Evolutionary conservation across 2,888 invertebrate species (phyloP).

Genomic region (Apamea epomidion): DNA sequence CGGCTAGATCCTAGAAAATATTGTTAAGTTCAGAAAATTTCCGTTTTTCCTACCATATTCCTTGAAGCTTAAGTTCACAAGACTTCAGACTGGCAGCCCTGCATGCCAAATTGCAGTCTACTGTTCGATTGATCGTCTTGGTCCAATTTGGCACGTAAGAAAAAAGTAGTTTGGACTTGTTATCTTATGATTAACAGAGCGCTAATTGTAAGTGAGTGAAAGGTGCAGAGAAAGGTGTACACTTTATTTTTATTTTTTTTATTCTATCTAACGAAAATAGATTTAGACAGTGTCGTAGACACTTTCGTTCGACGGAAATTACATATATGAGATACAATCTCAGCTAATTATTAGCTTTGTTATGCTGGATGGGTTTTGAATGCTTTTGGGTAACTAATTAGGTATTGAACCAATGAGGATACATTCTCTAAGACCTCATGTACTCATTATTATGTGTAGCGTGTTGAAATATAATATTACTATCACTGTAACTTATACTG

Average conservation of each 20-base stretch:
- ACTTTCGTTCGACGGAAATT: constrained; percentile 67
- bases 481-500: constrained; percentile 13
- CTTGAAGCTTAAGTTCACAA: not conserved
- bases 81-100: constrained; percentile 41
- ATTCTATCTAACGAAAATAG: constrained; percentile 73
- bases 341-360: constrained; percentile 55
- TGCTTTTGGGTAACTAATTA: constrained; percentile 39
- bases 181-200: constrained; percentile 87
- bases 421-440: constrained; percentile 7
- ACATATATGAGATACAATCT: constrained; percentile 45
- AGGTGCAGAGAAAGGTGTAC: constrained; percentile 86
- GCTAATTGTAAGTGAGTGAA: constrained; percentile 86
- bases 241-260: constrained; percentile 70
- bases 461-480: constrained; percentile 15
- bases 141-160: constrained; percentile 74
- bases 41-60: not conserved
- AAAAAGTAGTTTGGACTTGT: constrained; percentile 77
- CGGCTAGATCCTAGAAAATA: not conserved
- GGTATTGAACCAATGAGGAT: constrained; percentile 42
- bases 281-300: constrained; percentile 68
- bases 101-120: constrained; percentile 59
- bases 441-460: not conserved
- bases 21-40: not conserved
- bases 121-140: constrained; percentile 73
- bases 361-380: constrained; percentile 34